Percentiles rank a stretch among this genome's conserved stretches.
Conservation (phyloP, 2,113 vertebrate species). For the Phoenicopterus ruber region DNA sequence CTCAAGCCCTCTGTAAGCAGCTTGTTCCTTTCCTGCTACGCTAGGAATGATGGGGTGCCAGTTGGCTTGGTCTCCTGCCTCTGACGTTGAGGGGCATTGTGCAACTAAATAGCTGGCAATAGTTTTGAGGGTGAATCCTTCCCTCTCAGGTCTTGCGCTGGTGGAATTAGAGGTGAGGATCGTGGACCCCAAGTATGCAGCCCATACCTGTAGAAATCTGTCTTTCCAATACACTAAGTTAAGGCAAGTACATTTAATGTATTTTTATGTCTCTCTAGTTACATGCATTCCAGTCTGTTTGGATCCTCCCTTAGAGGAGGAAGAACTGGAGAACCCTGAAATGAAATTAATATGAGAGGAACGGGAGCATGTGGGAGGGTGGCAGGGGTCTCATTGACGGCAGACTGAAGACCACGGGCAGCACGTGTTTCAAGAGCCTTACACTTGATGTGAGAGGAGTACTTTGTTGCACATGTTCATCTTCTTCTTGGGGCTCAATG, state of each 20-base stretch:
- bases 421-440: background rate
- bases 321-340: background rate
- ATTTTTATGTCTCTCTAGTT: background rate
- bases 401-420: fast-evolving
- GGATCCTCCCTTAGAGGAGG: background rate
- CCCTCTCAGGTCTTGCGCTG: background rate
- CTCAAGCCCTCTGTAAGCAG: background rate
- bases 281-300: background rate
- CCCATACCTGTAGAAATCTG: background rate
- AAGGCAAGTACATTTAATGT: background rate
- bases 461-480: background rate
- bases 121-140: background rate
- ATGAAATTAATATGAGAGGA: background rate
- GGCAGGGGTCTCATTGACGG: background rate
- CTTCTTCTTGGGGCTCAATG: background rate
- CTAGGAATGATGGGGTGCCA: background rate
- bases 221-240: background rate
- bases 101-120: background rate
- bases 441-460: background rate
- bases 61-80: background rate
- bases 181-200: background rate
- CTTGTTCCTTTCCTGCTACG: background rate
- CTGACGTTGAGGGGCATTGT: background rate
- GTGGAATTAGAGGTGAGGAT: background rate
- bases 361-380: background rate